These are phyloP conservation scores for Eilema sororculum DNA, from an alignment of 2,888 invertebrate genomes.

Conservation along the genomic window DNA sequence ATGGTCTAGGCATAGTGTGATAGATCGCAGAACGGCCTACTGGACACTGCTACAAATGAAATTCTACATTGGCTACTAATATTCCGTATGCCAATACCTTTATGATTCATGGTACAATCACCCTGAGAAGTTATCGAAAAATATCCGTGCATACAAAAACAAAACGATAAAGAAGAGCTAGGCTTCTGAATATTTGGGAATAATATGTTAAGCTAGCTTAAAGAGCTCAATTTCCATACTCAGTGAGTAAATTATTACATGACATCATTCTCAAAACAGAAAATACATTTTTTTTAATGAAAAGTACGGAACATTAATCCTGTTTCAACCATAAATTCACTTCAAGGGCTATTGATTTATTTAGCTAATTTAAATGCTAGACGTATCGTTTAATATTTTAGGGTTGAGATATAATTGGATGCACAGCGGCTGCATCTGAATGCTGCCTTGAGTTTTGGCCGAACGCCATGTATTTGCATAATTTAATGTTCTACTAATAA, in stretches of 20 bases:
- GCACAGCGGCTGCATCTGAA: constrained; percentile 78
- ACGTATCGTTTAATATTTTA: constrained; percentile 81
- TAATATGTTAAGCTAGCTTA: too few species aligned
- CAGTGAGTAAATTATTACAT: too few species aligned
- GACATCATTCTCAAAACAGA: too few species aligned
- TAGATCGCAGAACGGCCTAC: background rate
- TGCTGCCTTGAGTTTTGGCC: constrained; percentile 77
- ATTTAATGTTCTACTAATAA: constrained; percentile 74
- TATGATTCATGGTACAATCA: background rate
- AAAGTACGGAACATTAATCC: background rate
- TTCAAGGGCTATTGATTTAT: constrained; percentile 65
- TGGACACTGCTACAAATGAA: background rate
- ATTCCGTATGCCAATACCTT: background rate
- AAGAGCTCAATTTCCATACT: background rate
- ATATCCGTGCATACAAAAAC: too few species aligned
- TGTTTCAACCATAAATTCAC: constrained; percentile 1
- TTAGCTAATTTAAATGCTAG: constrained; percentile 75
- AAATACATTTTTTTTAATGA: too few species aligned
- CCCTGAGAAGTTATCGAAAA: too few species aligned
- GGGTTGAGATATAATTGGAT: constrained; percentile 84
- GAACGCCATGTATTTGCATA: constrained; percentile 76
- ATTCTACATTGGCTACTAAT: background rate
- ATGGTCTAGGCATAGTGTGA: background rate
- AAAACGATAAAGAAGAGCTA: too few species aligned
- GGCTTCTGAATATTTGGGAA: too few species aligned